Base-by-base conservation (phyloP, 1,140 invertebrate genomes). In the Zaprionus kolodkinae region DNA sequence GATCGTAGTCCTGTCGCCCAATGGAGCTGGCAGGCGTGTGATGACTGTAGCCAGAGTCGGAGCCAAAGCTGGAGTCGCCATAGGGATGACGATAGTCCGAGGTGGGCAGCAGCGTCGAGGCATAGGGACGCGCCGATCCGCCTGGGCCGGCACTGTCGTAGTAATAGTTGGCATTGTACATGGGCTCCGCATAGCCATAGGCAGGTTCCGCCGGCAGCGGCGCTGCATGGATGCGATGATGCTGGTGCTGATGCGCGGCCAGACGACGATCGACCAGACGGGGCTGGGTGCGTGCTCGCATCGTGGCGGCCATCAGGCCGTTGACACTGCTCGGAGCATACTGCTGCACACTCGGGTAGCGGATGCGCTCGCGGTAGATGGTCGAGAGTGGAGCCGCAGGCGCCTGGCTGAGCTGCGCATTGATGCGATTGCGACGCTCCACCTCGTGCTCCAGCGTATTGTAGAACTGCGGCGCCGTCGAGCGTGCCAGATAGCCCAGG, bases 31-130 rank as follows among this genome's bases (percentile, higher is more conserved):
- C 89, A 1, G 92, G 91, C 66, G 95, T 96, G 70, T 95, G 94
- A 79, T 96, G 95, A 76, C 95, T 95, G 80, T 96, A 96, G 0
- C 95, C 95, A 17, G 95, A 95, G 84, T 96, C 95, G 21, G 94
- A 95, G 6, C 94, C 94, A 48, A 95, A 95, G 38, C 94, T 94
- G 3, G 95, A 95, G 72, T 94, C 93, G 10, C 84, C 90, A 25
- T 92, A 91, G 10, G 91, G 85, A 12, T 91, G 74, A 3, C 89
- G 69, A n/a, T 89, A 92, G 13, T 87, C 81, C 4, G 69, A 50
- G 50, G 76, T 59, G 87, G 80, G 92, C 30, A 70, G 33, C 27
- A 66, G 17, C 1, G 84, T 48, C 13, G 93, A 73, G 61, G 85
- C 85, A 65, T 89, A 87, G 1, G 84, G 70, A 7, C 79, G 60